These are phyloP conservation scores for Caenorhabditis sp. DNA, from an alignment of 2,888 invertebrate genomes.

Conservation along the genomic window DNA sequence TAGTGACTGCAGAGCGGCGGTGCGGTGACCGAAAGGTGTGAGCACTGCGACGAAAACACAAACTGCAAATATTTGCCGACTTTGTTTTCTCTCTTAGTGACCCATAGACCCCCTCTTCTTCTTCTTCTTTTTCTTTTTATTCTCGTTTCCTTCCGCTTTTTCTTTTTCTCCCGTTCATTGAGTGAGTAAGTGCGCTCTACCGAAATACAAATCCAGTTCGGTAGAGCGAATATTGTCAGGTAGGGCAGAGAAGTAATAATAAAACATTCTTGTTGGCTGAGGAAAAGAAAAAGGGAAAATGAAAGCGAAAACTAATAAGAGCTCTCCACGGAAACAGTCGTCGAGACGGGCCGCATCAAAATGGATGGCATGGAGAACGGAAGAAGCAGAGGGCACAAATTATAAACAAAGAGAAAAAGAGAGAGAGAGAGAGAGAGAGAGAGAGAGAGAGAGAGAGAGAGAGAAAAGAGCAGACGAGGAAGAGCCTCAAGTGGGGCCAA, in stretches of 20 bases:
- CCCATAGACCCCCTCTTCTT: background rate
- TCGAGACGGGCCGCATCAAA: no score
- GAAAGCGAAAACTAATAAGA: background rate
- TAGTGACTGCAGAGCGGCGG: no score
- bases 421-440: background rate
- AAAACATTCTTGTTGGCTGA: no score
- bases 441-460: no score
- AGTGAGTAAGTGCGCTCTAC: background rate
- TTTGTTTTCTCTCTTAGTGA: background rate
- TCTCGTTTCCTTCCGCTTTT: background rate
- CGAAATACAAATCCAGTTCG: background rate
- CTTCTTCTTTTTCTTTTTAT: background rate
- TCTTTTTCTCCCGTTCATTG: background rate
- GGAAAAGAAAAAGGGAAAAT: background rate
- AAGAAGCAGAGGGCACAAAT: conserved; percentile 18
- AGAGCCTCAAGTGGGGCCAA: no score
- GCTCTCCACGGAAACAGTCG: conserved; percentile 10
- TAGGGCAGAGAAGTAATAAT: no score
- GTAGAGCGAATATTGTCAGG: no score
- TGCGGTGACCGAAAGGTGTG: conserved; percentile 5
- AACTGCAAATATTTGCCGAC: conserved; percentile 12
- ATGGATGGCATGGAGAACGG: conserved; percentile 1
- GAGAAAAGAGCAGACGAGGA: no score
- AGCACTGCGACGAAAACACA: background rate
- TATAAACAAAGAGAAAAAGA: conserved; percentile 17